These are phyloP conservation scores for Mixornis gularis DNA, from an alignment of 2,113 vertebrate species.

Conservation along the genomic window DNA sequence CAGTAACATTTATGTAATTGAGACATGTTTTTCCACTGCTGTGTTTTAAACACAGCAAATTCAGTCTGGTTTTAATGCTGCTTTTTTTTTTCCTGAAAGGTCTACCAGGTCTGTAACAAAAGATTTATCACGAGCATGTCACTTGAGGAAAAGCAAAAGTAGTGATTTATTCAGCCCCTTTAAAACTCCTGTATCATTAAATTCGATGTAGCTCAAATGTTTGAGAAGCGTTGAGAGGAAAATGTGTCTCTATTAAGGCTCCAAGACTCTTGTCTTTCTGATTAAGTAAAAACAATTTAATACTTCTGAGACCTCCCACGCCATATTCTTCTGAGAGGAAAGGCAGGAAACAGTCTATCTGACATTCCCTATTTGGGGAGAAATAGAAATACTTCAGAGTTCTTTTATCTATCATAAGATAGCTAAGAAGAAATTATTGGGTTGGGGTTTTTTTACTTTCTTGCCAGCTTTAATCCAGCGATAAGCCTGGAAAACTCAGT, in stretches of 20 bases:
- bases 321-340: not conserved
- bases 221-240: constrained; percentile 6
- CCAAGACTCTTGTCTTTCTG: not conserved
- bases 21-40: not conserved
- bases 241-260: constrained; percentile 8
- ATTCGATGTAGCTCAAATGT: not conserved
- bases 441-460: not conserved
- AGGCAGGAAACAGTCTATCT: not conserved
- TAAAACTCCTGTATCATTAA: not conserved
- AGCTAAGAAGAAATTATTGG: not conserved
- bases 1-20: not conserved
- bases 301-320: not conserved
- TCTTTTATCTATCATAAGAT: not conserved
- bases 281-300: constrained; percentile 24
- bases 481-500: not conserved
- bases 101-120: not conserved
- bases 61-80: not conserved
- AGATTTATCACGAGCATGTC: not conserved
- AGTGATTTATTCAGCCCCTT: not conserved
- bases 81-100: not conserved
- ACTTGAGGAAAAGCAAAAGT: not conserved
- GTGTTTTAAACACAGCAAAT: not conserved
- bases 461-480: not conserved
- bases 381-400: not conserved
- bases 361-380: not conserved